Conservation (phyloP, 2,113 vertebrate genomes). For the Chaetodon trifascialis region DNA sequence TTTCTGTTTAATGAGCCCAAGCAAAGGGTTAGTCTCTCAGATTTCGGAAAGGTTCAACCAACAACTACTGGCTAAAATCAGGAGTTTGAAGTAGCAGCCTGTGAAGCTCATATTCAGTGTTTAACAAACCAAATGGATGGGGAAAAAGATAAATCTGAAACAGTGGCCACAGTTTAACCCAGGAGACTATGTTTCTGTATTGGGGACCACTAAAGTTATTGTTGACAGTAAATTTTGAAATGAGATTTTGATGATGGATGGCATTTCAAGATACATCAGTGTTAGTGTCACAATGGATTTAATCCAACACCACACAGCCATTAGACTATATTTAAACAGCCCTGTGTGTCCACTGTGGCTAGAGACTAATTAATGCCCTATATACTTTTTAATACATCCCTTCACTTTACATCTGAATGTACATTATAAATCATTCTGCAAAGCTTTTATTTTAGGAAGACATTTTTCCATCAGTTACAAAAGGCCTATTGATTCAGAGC, state of each 20-base stretch:
- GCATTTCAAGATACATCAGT: background rate
- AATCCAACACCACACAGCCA: background rate
- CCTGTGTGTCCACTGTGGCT: background rate
- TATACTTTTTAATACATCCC: background rate
- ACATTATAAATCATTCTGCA: background rate
- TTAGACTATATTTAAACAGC: background rate
- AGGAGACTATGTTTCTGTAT: background rate
- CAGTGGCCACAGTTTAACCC: background rate
- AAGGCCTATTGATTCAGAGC: constrained; percentile 69
- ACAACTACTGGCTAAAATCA: too few species aligned
- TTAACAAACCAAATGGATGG: background rate
- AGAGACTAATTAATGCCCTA: too few species aligned
- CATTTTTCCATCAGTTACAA: constrained; percentile 42
- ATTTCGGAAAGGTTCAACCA: too few species aligned
- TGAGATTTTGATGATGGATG: background rate
- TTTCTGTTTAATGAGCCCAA: too few species aligned
- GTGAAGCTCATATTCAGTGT: too few species aligned
- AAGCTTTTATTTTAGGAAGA: background rate
- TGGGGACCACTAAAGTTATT: background rate
- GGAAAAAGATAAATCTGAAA: background rate
- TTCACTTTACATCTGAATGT: constrained; percentile 7
- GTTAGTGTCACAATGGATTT: background rate
- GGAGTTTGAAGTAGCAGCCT: too few species aligned
- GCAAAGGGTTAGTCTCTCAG: too few species aligned
- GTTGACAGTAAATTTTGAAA: background rate